A percentile compares a stretch with the other conserved stretches of the same genome.
phyloP scores from a whole-genome alignment of 1,140 invertebrate genomes.

The Lethrus apterus region DNA sequence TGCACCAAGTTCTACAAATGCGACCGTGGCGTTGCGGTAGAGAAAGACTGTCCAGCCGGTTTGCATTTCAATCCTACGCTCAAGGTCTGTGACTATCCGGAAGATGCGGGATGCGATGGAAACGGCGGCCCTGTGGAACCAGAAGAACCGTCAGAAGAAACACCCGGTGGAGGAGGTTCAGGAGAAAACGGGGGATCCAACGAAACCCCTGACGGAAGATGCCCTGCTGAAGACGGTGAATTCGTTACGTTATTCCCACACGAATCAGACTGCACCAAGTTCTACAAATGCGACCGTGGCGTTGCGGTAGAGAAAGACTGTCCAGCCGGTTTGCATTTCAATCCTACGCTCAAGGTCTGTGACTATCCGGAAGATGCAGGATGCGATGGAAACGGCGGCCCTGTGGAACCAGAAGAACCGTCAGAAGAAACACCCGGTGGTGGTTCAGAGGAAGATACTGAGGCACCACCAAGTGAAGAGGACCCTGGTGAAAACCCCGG shows the following conservation, averaged over 20 bases:
- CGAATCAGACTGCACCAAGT: constrained; percentile 20
- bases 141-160: neutral
- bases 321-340: constrained; percentile 20
- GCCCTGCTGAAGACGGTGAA: constrained; percentile 1
- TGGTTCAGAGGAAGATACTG: too few species aligned
- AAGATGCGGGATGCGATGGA: too few species aligned
- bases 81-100: constrained; percentile 24
- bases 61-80: constrained; percentile 45
- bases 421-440: too few species aligned
- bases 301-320: constrained; percentile 12
- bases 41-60: constrained; percentile 41
- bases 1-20: constrained; percentile 52
- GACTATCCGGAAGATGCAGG: constrained; percentile 23
- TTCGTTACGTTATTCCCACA: neutral
- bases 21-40: constrained; percentile 41
- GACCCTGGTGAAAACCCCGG: too few species aligned
- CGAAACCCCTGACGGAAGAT: neutral
- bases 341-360: constrained; percentile 14
- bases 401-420: too few species aligned
- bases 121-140: neutral
- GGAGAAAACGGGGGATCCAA: too few species aligned
- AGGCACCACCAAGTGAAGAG: too few species aligned
- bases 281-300: constrained; percentile 21
- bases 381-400: constrained; percentile 7
- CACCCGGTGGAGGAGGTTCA: too few species aligned